phyloP scores from a whole-genome alignment of 2,888 invertebrate species.

The Loripinus fragilis region DNA sequence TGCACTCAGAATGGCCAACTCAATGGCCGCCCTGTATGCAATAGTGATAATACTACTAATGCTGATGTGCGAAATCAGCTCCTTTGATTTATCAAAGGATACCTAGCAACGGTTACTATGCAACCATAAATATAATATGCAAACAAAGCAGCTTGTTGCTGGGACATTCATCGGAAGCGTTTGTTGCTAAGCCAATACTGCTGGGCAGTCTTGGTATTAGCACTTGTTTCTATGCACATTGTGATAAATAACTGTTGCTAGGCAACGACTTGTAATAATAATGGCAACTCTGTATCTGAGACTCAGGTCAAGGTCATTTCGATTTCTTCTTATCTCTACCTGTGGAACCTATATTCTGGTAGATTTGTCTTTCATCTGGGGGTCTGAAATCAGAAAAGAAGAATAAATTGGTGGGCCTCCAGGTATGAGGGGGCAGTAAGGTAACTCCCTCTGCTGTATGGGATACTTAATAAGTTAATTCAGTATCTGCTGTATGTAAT shows the following conservation, averaged over 20 bases:
- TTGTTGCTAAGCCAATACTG: not conserved
- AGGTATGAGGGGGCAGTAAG: too few relatives aligned
- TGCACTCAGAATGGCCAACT: too few relatives aligned
- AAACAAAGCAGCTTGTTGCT: too few relatives aligned
- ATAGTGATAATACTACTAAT: too few relatives aligned
- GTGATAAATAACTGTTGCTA: constrained; percentile 17
- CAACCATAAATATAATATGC: not conserved
- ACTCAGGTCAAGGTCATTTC: constrained; percentile 22
- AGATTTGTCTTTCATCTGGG: constrained; percentile 62
- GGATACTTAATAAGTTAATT: too few relatives aligned
- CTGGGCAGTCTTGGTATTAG: not conserved
- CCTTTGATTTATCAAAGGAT: not conserved
- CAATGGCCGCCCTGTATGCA: too few relatives aligned
- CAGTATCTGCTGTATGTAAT: too few relatives aligned
- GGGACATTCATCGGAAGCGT: too few relatives aligned
- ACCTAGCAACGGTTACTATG: not conserved
- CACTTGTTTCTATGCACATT: not conserved
- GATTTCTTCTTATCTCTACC: constrained; percentile 24
- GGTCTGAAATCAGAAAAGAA: constrained; percentile 36
- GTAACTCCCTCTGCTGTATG: too few relatives aligned
- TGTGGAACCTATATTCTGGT: constrained; percentile 61
- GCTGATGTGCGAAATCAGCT: too few relatives aligned
- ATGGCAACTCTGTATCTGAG: constrained; percentile 6
- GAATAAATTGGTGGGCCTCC: too few relatives aligned
- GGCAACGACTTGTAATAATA: not conserved